phyloP scores from a whole-genome alignment of 2,888 invertebrate genomes.

The Eupithecia inturbata region DNA sequence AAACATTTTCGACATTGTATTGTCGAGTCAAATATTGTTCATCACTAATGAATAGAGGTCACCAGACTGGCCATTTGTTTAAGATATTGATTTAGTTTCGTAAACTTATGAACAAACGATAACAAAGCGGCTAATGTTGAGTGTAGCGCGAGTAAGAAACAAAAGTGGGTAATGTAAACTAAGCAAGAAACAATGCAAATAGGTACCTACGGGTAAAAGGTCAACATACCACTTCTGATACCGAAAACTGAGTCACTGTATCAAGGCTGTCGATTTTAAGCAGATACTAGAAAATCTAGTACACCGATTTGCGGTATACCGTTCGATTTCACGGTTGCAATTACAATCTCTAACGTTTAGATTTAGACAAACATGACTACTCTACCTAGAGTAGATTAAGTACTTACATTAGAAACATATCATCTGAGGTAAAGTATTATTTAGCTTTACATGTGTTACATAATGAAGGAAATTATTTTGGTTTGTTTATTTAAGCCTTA shows the following conservation, averaged over 20 bases:
- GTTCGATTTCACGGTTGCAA: slow-evolving; percentile 59
- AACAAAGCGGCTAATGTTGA: slow-evolving; percentile 21
- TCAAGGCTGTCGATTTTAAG: slow-evolving; percentile 77
- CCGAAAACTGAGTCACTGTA: slow-evolving; percentile 80
- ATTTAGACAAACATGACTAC: slow-evolving; percentile 15
- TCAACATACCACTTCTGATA: slow-evolving; percentile 77
- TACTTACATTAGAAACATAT: not conserved
- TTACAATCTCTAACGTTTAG: slow-evolving; percentile 29
- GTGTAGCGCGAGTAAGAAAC: slow-evolving; percentile 43
- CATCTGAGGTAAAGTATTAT: not conserved
- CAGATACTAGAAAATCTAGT: slow-evolving; percentile 54
- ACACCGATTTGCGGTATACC: slow-evolving; percentile 48
- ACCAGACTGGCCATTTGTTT: slow-evolving; percentile 26
- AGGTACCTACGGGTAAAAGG: slow-evolving; percentile 66
- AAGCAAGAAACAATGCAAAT: slow-evolving; percentile 65
- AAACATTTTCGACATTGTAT: slow-evolving; percentile 36
- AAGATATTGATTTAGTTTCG: slow-evolving; percentile 27
- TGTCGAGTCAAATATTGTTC: slow-evolving; percentile 37
- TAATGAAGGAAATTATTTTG: too few relatives aligned
- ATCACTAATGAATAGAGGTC: slow-evolving; percentile 33
- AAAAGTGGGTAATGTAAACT: slow-evolving; percentile 52
- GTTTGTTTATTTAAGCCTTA: too few relatives aligned
- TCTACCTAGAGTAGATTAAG: not conserved
- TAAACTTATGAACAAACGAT: slow-evolving; percentile 26
- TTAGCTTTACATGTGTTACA: too few relatives aligned